Base-by-base conservation (phyloP, 1,140 invertebrate species). In the Nephila pilipes region DNA sequence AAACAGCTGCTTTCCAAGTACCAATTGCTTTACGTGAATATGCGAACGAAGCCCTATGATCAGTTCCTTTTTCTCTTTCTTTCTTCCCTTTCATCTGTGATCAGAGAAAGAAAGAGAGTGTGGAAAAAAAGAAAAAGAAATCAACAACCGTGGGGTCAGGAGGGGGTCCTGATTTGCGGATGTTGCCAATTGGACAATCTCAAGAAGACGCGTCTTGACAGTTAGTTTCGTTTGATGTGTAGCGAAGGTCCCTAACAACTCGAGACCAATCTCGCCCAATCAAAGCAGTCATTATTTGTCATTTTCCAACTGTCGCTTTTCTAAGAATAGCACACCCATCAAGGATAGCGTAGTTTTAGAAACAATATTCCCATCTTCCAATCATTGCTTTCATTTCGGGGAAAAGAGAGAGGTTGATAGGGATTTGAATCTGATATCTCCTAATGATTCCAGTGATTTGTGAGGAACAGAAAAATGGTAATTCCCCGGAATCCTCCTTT, bases 171-270 rank as follows among this genome's bases (percentile, higher is more conserved):
- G 63, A 65, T 65, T 65, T 65, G 63, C 63, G 63, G 63, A 65
- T 65, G 63, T 29, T 65, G 63, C 63, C 63, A 65, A 65, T 65
- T 65, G 63, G 63, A 65, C 10, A n/a, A 12, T 65, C 63, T 65
- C 63, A 65, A 65, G n/a, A 65, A 65, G 25, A 65, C 14, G 25
- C 63, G 63, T 65, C 63, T 65, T 65, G 63, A 65, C 63, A 65
- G 22, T 25, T 65, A 12, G 60, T 63, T 63, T 25, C 25, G 12
- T 65, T 65, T 65, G 25, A 65, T 65, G 63, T 46, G 46, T 46
- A 10, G 63, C 63, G 63, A 65, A 65, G 63, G 63, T 14, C 63
- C 63, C 63, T 10, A 29, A 1, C 63, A n/a, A 65, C 10, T n/a
- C n/a, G 14, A 25, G 63, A 12, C 63, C 63, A 65, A 65, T 65